A percentile compares a stretch with the other conserved stretches of the same genome.
These are phyloP conservation scores for Amazona ochrocephala DNA, from an alignment of 2,797 vertebrate species.

Conservation along the genomic window DNA sequence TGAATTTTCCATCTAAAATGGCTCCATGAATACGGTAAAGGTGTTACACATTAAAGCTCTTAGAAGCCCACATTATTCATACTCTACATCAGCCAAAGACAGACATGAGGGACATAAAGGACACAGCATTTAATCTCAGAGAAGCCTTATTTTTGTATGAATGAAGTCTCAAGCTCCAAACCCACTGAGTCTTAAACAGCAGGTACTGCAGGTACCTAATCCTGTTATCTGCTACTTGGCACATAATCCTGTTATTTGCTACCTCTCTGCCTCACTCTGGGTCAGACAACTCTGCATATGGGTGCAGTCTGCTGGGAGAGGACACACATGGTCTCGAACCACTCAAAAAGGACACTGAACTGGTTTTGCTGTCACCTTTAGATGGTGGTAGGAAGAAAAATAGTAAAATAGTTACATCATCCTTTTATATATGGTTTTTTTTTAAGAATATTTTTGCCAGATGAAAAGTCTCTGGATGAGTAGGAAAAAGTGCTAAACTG, in stretches of 20 bases:
- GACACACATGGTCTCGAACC: rapidly evolving
- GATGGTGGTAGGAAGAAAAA: neutral
- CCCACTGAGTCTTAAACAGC: neutral
- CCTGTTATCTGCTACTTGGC: neutral
- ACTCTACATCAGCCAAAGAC: neutral
- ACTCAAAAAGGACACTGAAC: neutral
- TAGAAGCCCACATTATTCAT: neutral
- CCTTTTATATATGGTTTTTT: neutral
- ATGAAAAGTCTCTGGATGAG: neutral
- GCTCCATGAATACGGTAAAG: neutral
- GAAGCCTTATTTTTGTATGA: neutral
- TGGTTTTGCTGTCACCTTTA: neutral
- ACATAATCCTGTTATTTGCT: neutral
- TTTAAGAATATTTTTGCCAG: rapidly evolving
- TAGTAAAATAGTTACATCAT: neutral
- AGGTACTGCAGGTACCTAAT: neutral
- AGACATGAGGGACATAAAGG: neutral
- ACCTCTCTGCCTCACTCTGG: neutral
- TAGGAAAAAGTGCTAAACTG: neutral
- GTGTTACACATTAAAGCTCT: neutral
- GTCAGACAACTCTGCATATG: neutral
- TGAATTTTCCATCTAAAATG: neutral
- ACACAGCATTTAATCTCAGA: neutral
- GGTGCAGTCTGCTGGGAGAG: neutral
- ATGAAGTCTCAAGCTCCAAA: neutral